Conservation (phyloP, 64 coral and sea anemone species). For the Pocillopora damicornis region DNA sequence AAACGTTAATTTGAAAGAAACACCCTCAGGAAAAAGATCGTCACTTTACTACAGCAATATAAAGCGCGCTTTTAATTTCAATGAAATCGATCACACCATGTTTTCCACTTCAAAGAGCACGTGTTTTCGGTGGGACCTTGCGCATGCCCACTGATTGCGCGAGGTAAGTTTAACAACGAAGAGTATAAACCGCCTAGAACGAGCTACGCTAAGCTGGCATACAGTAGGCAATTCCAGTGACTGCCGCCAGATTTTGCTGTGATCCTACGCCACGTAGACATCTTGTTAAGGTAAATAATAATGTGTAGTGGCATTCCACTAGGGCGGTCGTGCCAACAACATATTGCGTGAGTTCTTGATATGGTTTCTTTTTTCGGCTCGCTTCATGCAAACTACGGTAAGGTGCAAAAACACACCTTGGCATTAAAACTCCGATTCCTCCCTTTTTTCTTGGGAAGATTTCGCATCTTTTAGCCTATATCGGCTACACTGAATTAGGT, state of each 20-base stretch:
- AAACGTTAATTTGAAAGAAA: background rate
- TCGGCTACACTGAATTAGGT: too few species aligned
- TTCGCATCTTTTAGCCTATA: background rate
- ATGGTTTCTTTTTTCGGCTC: background rate
- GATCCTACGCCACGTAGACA: constrained; percentile 27
- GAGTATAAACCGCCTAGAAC: background rate
- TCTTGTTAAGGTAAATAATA: constrained; percentile 9
- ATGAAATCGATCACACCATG: constrained; percentile 32
- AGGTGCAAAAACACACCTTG: background rate
- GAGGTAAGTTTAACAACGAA: background rate
- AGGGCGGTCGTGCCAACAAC: background rate
- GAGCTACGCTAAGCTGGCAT: background rate
- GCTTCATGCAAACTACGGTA: background rate
- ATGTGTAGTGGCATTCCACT: background rate
- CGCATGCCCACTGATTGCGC: constrained; percentile 2
- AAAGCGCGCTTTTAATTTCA: constrained; percentile 18
- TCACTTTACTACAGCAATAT: background rate
- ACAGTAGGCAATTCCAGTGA: background rate
- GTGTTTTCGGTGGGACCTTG: background rate
- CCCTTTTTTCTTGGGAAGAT: background rate
- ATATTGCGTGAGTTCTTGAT: constrained; percentile 19
- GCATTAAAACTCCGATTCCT: background rate
- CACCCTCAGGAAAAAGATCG: background rate
- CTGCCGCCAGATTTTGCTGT: constrained; percentile 18
- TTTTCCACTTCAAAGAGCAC: constrained; percentile 20